Evolutionary conservation across 1,140 invertebrate genomes (phyloP).

Genomic region (Drosophila kurseongensis): DNA sequence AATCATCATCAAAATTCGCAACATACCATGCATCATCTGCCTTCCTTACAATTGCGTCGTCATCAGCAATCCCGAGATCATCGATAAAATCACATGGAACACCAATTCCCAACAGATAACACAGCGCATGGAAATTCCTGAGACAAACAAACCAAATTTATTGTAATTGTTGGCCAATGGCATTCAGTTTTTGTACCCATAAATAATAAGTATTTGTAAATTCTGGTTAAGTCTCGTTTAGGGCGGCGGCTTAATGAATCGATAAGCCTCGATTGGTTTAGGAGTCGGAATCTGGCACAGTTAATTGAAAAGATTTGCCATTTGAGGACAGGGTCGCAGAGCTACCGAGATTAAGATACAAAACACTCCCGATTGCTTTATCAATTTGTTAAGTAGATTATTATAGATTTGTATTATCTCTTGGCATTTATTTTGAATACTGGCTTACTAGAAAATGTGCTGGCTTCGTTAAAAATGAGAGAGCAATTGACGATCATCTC

Average conservation of each 20-base stretch:
- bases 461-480: not conserved
- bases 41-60: not conserved
- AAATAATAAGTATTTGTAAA: not conserved
- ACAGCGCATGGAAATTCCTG: not conserved
- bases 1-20: too few species aligned
- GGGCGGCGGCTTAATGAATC: constrained; percentile 25
- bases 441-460: not conserved
- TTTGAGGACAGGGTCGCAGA: constrained; percentile 56
- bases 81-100: not conserved
- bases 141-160: constrained; percentile 13
- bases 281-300: constrained; percentile 31
- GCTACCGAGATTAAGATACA: not conserved
- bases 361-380: not conserved
- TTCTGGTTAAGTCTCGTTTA: constrained; percentile 3
- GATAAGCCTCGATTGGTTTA: constrained; percentile 12
- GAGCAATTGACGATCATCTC: not conserved
- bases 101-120: not conserved
- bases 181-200: not conserved
- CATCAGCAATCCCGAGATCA: constrained; percentile 3
- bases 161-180: constrained; percentile 6
- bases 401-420: not conserved
- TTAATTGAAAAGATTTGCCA: constrained; percentile 63
- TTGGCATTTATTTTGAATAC: not conserved
- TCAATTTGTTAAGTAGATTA: not conserved
- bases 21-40: too few species aligned